Percentiles rank a stretch among this genome's conserved stretches.
phyloP scores from a whole-genome alignment of 2,888 invertebrate species.

The Seira ritae region DNA sequence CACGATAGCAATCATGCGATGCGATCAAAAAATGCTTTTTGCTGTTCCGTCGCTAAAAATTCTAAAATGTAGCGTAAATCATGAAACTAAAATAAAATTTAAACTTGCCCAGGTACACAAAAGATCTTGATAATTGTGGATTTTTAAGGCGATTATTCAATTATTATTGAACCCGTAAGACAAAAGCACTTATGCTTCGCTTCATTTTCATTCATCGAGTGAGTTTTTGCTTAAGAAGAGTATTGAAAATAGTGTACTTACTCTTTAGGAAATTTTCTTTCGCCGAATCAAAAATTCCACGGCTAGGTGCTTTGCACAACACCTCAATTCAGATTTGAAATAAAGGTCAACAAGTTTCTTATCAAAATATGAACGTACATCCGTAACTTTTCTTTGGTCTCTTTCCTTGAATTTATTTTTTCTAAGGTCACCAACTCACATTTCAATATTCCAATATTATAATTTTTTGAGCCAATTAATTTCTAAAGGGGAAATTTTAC shows the following conservation, averaged over 20 bases:
- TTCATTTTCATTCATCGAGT: not conserved
- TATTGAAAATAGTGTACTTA: not conserved
- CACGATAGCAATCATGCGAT: not conserved
- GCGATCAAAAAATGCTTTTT: not conserved
- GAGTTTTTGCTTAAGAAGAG: not conserved
- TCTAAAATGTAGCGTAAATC: not conserved
- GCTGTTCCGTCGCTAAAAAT: not conserved
- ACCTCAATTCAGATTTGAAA: too few relatives aligned
- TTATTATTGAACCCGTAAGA: not conserved
- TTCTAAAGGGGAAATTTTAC: too few relatives aligned
- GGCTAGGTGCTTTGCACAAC: too few relatives aligned
- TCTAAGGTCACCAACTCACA: too few relatives aligned
- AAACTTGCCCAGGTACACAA: not conserved
- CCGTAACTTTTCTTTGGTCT: too few relatives aligned
- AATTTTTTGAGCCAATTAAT: too few relatives aligned
- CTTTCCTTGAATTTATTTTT: too few relatives aligned
- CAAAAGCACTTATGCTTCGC: not conserved
- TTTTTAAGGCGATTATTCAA: not conserved
- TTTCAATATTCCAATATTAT: too few relatives aligned
- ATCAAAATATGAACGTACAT: too few relatives aligned
- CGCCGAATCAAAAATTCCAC: not conserved
- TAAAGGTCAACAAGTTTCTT: too few relatives aligned
- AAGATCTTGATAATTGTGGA: not conserved
- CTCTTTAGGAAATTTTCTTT: slow-evolving; percentile 2
- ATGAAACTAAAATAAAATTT: not conserved